A percentile compares a stretch with the other conserved stretches of the same genome.
phyloP scores from a whole-genome alignment of 2,113 vertebrate genomes.

The Rhadina sibilatrix region DNA sequence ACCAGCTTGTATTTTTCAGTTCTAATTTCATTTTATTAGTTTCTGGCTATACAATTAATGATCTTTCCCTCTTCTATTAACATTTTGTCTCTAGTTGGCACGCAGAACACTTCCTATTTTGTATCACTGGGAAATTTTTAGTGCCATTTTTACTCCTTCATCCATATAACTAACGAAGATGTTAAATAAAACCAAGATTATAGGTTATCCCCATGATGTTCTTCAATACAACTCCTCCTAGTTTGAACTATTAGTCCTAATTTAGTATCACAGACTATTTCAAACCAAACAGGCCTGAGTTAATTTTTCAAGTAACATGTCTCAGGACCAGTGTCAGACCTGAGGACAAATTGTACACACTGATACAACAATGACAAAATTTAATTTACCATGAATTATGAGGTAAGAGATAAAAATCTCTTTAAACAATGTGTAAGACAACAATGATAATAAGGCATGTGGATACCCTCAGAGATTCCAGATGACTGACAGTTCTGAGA shows the following conservation, averaged over 20 bases:
- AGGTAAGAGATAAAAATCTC: not conserved
- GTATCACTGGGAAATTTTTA: not conserved
- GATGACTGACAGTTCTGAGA: not conserved
- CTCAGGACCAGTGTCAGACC: not conserved
- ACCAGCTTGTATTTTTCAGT: not conserved
- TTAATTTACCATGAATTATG: not conserved
- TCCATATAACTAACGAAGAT: not conserved
- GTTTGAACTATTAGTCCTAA: not conserved
- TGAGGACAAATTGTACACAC: not conserved
- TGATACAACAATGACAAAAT: not conserved
- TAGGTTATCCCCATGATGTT: not conserved
- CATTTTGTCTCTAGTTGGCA: not conserved
- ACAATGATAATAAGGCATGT: not conserved
- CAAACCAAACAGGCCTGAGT: not conserved
- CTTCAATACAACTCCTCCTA: not conserved
- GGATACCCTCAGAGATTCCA: not conserved
- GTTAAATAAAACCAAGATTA: conserved; percentile 30
- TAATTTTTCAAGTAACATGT: not conserved
- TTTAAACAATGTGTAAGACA: not conserved
- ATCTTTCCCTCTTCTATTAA: conserved; percentile 18
- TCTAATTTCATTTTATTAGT: not conserved
- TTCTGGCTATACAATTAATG: conserved; percentile 1
- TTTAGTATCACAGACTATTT: not conserved
- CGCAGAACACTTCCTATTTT: not conserved
- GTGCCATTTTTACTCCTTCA: not conserved